Evolutionary conservation across 2,888 invertebrate species (phyloP), one percentile per base, ranked within the genome.

Genomic region (Frankliniella intonsa): DNA sequence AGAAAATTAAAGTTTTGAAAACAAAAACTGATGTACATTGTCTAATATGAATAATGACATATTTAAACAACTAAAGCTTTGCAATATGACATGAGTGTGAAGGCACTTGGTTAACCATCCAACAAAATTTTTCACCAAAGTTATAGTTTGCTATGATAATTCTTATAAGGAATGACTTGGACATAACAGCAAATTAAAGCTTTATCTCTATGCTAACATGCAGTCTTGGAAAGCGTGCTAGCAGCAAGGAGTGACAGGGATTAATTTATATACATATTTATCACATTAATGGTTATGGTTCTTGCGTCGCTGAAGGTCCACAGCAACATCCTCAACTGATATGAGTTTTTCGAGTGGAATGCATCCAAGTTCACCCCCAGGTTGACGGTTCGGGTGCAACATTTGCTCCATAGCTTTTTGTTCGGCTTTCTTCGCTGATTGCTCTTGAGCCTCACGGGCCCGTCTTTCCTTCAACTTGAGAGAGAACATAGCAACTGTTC

Each of bases 401-500:
- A 82, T 82, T 17, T 83, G 84, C 25, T 84, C 84, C 50, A 83
- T 84, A 82, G 85, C 84, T 80, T 85, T 84, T 76, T 85, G 85
- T 81, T 85, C 85, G 8, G 82, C 81, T 69, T 83, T 82, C 69
- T 76, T 76, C 12, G 80, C 76, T 14, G 82, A 69, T 80, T 92
- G 93, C 82, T 90, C 88, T 83, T 92, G 92, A 0, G 95, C 95
- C 86, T 95, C 95, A 51, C 94, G 89, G 82, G 95, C 95, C 82
- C 94, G 90, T n/a, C 93, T 90, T 86, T 93, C 93, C 86, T 93
- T 93, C 84, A 95, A 88, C 82, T 95, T 95, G 81, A 95, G 88
- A 9, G 95, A 95, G 88, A 95, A 95, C 86, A 95, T 94, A 9
- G 95, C 95, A 80, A 95, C 95, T 0, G 95, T 95, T 19, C 95